Conservation (phyloP, 1,140 invertebrate species). For the Oncopodura yosiiana region DNA sequence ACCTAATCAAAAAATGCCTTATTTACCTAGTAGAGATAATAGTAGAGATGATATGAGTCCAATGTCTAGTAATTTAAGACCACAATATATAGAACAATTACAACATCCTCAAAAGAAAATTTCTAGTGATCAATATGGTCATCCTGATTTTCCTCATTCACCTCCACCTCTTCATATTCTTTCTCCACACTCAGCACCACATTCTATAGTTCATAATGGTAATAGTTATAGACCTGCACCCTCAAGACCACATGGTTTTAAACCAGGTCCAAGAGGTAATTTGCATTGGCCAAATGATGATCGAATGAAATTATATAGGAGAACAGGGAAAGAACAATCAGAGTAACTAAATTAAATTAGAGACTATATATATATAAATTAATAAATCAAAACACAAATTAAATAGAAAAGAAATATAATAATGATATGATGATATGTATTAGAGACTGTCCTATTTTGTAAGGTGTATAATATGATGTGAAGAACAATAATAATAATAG, state of each 20-base stretch:
- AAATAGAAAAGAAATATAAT: background rate
- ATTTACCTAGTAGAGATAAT: background rate
- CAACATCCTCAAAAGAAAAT: background rate
- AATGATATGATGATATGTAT: background rate
- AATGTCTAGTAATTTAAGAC: no score
- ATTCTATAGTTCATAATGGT: background rate
- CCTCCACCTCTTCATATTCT: no score
- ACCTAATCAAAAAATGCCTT: conserved; percentile 7
- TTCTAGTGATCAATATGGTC: background rate
- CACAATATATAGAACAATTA: no score
- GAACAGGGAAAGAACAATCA: conserved; percentile 6
- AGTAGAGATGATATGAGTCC: background rate
- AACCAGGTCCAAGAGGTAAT: conserved; percentile 7
- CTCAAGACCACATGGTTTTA: conserved; percentile 1
- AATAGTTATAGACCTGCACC: conserved; percentile 1
- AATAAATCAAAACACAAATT: background rate
- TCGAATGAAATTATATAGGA: background rate
- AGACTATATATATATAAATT: background rate
- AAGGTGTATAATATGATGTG: no score
- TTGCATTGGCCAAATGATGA: conserved; percentile 20
- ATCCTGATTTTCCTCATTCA: no score
- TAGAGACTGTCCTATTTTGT: background rate
- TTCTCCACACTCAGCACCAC: background rate
- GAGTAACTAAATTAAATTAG: no score
- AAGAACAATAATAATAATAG: no score